phyloP scores from a whole-genome alignment of 2,888 invertebrate genomes.

The Drosophila pseudotalamancana region DNA sequence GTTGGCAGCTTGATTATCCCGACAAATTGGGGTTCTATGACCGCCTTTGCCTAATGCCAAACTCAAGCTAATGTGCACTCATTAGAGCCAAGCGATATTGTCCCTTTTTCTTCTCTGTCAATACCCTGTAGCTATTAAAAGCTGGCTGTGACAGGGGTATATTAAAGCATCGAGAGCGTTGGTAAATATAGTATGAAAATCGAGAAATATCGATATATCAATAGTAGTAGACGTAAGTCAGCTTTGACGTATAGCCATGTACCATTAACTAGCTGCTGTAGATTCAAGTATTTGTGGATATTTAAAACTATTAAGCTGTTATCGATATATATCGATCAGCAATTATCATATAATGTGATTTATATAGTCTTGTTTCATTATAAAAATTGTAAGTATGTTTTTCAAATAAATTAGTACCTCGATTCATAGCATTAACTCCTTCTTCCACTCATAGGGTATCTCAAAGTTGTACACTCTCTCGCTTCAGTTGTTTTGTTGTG shows the following conservation, averaged over 20 bases:
- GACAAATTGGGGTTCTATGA: constrained; percentile 53
- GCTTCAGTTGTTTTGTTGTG: constrained; percentile 4
- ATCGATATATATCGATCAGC: neutral
- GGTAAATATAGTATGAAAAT: too few relatives aligned
- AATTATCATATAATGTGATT: too few relatives aligned
- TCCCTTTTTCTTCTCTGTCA: constrained; percentile 17
- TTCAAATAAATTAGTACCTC: too few relatives aligned
- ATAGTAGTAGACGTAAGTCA: neutral
- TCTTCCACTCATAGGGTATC: neutral
- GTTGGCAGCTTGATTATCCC: constrained; percentile 63
- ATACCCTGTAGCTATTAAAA: constrained; percentile 12
- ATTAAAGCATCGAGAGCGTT: neutral
- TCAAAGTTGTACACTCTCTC: neutral
- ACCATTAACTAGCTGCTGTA: too few relatives aligned
- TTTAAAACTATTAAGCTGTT: neutral
- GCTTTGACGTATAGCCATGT: too few relatives aligned
- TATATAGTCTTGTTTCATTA: too few relatives aligned
- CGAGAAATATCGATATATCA: neutral
- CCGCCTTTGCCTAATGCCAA: constrained; percentile 37
- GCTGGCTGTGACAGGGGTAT: neutral
- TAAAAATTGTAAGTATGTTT: too few relatives aligned
- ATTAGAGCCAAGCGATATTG: constrained; percentile 53
- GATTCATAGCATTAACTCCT: neutral
- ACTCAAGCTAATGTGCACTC: constrained; percentile 67
- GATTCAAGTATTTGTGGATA: too few relatives aligned